phyloP scores from a whole-genome alignment of 2,797 vertebrate genomes.

The Sebastes melanostomus region DNA sequence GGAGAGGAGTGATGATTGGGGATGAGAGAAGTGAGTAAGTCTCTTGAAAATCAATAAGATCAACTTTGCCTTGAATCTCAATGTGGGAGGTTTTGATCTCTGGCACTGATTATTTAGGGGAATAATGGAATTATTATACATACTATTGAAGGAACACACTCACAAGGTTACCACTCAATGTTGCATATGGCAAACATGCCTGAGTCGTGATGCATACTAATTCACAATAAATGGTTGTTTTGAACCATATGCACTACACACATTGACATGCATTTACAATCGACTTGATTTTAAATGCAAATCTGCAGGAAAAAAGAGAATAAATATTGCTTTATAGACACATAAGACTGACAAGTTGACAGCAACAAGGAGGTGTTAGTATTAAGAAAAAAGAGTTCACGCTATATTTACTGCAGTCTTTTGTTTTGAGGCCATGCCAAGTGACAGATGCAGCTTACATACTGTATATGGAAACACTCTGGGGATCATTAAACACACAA shows the following conservation, averaged over 20 bases:
- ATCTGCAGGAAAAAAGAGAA: background rate
- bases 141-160: constrained; percentile 36
- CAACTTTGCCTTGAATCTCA: constrained; percentile 75
- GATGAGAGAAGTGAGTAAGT: constrained; percentile 73
- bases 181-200: constrained; percentile 25
- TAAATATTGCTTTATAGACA: background rate
- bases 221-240: background rate
- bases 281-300: constrained; percentile 19
- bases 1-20: constrained; percentile 71
- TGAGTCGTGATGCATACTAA: constrained; percentile 12
- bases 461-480: constrained; percentile 78
- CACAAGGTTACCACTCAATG: constrained; percentile 43
- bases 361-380: background rate
- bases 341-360: background rate
- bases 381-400: constrained; percentile 54
- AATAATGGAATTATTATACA: constrained; percentile 63
- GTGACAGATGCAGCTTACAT: constrained; percentile 87
- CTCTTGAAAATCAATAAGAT: constrained; percentile 80
- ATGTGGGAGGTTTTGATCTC: constrained; percentile 71
- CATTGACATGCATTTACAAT: background rate
- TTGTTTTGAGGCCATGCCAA: constrained; percentile 89
- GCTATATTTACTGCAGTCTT: constrained; percentile 87
- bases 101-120: constrained; percentile 64
- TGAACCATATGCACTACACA: background rate
- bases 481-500: constrained; percentile 84